Percentiles rank a stretch among this genome's conserved stretches.
Evolutionary conservation across 2,888 invertebrate genomes (phyloP).

Genomic region (Allygus modestus): DNA sequence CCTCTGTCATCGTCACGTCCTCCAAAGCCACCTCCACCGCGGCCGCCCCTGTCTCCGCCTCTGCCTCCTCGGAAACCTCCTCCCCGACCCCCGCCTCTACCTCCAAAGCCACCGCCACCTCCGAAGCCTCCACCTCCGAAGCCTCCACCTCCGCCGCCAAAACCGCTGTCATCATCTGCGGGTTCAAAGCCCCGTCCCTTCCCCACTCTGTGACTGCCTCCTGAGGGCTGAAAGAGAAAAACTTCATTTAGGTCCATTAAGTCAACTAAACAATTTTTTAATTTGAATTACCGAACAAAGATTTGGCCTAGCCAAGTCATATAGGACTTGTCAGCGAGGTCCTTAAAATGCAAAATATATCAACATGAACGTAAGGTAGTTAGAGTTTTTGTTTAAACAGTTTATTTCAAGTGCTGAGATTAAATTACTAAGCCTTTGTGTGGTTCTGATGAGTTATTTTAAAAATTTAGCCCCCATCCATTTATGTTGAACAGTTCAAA

Average conservation of each 20-base stretch:
- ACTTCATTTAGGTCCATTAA: not conserved
- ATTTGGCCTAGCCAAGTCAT: too few species aligned
- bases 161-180: slow-evolving; percentile 66
- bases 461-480: too few species aligned
- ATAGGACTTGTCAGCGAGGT: too few species aligned
- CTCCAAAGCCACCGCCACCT: slow-evolving; percentile 64
- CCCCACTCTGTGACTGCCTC: not conserved
- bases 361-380: too few species aligned
- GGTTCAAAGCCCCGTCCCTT: slow-evolving; percentile 71
- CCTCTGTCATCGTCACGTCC: slow-evolving; percentile 61
- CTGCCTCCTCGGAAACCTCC: not conserved
- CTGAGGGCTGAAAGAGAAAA: not conserved
- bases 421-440: too few species aligned
- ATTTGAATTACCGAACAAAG: not conserved
- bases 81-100: slow-evolving; percentile 62
- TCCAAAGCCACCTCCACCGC: slow-evolving; percentile 57
- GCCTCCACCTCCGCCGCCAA: slow-evolving; percentile 68
- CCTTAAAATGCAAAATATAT: too few species aligned
- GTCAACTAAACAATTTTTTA: not conserved
- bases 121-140: slow-evolving; percentile 63
- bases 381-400: too few species aligned
- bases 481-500: too few species aligned
- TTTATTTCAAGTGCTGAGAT: too few species aligned
- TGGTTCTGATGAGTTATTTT: too few species aligned
- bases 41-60: slow-evolving; percentile 59